phyloP scores from a whole-genome alignment of 2,113 vertebrate species.

The Tenebrosternarchus preto region DNA sequence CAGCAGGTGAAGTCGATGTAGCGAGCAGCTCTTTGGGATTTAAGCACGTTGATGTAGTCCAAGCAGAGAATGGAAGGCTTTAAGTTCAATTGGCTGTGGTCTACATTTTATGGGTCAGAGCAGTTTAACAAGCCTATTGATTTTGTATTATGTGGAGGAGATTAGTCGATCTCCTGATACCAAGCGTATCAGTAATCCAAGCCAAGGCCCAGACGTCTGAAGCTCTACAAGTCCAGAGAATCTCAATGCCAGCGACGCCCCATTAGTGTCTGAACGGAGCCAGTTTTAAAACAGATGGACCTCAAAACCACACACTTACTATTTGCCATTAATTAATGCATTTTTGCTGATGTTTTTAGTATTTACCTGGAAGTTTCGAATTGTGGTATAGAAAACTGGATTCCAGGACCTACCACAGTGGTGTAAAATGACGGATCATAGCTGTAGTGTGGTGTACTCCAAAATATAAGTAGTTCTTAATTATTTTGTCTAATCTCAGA shows the following conservation, averaged over 20 bases:
- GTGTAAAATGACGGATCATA: too few species aligned
- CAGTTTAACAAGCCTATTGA: constrained; percentile 37
- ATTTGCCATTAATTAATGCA: too few species aligned
- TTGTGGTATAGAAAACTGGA: too few species aligned
- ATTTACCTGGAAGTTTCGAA: too few species aligned
- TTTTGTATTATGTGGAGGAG: constrained; percentile 34
- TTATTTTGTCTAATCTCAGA: too few species aligned
- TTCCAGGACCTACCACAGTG: too few species aligned
- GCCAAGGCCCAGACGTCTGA: neutral
- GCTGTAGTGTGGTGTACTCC: too few species aligned
- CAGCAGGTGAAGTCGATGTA: constrained; percentile 36
- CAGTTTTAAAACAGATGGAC: neutral
- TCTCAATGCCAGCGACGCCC: neutral
- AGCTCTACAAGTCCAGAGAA: neutral
- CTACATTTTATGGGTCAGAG: constrained; percentile 9
- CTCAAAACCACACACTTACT: too few species aligned
- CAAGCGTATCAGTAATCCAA: neutral
- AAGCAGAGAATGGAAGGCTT: constrained; percentile 36
- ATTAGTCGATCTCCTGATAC: neutral
- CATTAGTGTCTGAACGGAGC: neutral
- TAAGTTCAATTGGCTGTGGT: neutral
- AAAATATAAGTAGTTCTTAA: too few species aligned
- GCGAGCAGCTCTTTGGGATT: constrained; percentile 7
- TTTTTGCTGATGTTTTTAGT: too few species aligned
- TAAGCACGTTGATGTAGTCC: constrained; percentile 9